phyloP scores from a whole-genome alignment of 2,113 vertebrate species.

The Petaurus breviceps region DNA sequence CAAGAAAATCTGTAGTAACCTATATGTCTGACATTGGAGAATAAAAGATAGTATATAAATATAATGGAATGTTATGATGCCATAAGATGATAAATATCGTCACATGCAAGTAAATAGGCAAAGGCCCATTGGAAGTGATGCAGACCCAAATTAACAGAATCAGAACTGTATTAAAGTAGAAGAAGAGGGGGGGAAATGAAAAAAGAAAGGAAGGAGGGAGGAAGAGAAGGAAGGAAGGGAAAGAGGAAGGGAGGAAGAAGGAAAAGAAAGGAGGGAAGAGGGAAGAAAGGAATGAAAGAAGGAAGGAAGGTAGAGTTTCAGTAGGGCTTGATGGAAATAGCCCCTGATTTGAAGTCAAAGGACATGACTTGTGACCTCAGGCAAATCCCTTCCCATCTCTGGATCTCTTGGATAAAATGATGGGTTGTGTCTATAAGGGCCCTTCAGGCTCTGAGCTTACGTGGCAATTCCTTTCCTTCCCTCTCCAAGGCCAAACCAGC shows the following conservation, averaged over 20 bases:
- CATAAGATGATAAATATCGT: not conserved
- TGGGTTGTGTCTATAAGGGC: not conserved
- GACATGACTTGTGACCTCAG: too few relatives aligned
- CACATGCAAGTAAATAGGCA: not conserved
- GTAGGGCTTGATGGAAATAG: not conserved
- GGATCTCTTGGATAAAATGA: not conserved
- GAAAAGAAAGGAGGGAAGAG: not conserved
- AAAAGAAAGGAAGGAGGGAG: not conserved
- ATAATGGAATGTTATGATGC: not conserved
- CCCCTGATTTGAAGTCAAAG: not conserved
- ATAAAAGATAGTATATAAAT: not conserved
- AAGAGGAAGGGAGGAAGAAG: not conserved
- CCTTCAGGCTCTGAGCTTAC: not conserved
- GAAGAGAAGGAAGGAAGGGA: not conserved
- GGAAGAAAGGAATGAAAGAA: accelerated
- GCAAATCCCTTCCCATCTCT: not conserved
- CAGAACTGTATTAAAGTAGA: not conserved
- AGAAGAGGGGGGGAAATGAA: not conserved
- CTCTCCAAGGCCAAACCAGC: too few relatives aligned
- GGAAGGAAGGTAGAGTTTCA: not conserved
- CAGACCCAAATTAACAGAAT: not conserved
- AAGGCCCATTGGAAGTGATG: not conserved
- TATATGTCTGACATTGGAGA: not conserved
- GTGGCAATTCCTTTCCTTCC: too few relatives aligned
- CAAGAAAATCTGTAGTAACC: not conserved